A percentile compares a stretch with the other conserved stretches of the same genome.
Conservation (phyloP, 2,888 invertebrate genomes). For the Prosapia bicincta region DNA sequence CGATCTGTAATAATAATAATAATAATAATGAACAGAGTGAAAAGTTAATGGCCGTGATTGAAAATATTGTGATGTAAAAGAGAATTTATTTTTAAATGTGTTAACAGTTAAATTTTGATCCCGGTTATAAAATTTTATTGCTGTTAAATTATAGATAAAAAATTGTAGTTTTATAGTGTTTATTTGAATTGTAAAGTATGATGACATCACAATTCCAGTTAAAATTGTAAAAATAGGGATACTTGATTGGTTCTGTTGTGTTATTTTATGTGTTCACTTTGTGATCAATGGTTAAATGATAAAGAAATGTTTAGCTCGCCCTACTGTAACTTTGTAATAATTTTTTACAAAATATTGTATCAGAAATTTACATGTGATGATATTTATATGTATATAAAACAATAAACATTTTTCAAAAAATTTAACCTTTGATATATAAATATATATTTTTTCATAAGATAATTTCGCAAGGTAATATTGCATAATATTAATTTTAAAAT, state of each 20-base stretch:
- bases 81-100: conserved; percentile 36
- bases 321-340: background rate
- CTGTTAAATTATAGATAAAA: conserved; percentile 27
- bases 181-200: conserved; percentile 31
- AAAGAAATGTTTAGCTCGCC: background rate
- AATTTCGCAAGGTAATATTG: background rate
- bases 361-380: background rate
- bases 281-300: background rate
- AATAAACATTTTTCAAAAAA: background rate
- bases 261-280: background rate
- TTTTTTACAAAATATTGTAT: background rate
- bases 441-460: background rate
- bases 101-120: conserved; percentile 30
- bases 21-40: conserved; percentile 18
- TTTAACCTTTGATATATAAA: background rate
- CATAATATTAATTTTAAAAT: background rate
- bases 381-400: background rate
- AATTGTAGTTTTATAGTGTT: conserved; percentile 33
- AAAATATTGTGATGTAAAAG: conserved; percentile 36
- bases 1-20: conserved; percentile 18
- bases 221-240: background rate
- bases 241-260: background rate
- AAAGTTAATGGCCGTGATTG: conserved; percentile 35
- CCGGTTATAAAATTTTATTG: conserved; percentile 32
- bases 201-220: conserved; percentile 21